Evolutionary conservation across 2,888 invertebrate genomes (phyloP).

Genomic region (Phengaris arion): DNA sequence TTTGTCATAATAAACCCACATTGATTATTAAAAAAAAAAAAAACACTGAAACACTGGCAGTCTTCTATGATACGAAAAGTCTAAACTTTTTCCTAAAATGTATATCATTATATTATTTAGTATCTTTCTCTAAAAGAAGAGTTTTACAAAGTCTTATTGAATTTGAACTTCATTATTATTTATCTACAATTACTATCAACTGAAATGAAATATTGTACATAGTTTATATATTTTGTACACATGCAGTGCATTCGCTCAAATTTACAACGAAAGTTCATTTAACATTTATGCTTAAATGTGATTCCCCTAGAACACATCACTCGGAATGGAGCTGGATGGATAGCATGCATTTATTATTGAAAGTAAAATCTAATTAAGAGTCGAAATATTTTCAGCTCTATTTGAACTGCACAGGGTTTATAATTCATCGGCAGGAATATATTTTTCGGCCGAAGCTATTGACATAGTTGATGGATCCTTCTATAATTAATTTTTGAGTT

Average conservation of each 20-base stretch:
- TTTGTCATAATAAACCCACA: too few relatives aligned
- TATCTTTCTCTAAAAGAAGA: too few relatives aligned
- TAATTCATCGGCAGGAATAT: not conserved
- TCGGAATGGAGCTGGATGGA: not conserved
- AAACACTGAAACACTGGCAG: too few relatives aligned
- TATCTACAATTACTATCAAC: too few relatives aligned
- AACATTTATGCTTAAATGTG: constrained; percentile 8
- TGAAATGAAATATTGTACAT: too few relatives aligned
- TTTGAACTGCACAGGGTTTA: not conserved
- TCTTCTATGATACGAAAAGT: too few relatives aligned
- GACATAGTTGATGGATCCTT: constrained; percentile 7
- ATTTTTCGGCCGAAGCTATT: not conserved
- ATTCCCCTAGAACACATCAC: not conserved
- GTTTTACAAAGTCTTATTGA: too few relatives aligned
- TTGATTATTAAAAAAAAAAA: too few relatives aligned
- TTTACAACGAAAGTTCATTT: not conserved
- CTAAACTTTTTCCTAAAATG: too few relatives aligned
- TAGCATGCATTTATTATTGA: not conserved
- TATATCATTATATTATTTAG: too few relatives aligned
- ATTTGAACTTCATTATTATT: too few relatives aligned
- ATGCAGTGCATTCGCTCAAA: not conserved
- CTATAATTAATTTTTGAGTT: constrained; percentile 7
- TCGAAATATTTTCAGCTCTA: not conserved
- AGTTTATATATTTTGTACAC: not conserved
- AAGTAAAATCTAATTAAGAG: not conserved